Conservation (phyloP, 2,888 invertebrate genomes). For the Frankliniella intonsa region DNA sequence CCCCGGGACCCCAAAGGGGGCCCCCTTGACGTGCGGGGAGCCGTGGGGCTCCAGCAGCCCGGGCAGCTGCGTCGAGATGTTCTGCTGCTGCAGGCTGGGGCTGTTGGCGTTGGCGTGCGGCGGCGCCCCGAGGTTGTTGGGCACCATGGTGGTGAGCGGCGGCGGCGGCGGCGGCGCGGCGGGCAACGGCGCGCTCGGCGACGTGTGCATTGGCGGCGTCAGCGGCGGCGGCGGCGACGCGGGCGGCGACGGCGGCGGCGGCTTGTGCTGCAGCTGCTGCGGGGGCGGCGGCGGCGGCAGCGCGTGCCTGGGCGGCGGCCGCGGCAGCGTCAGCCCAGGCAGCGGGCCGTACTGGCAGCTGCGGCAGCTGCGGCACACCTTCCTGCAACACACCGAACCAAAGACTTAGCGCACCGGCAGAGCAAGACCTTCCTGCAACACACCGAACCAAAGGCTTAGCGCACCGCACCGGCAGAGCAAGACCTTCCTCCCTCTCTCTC, state of each 20-base stretch:
- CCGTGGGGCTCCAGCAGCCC: constrained; percentile 44
- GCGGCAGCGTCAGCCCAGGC: neutral
- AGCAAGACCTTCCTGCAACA: too few relatives aligned
- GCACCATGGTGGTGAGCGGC: constrained; percentile 30
- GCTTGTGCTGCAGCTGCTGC: neutral
- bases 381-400: constrained; percentile 51
- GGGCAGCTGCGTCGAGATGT: constrained; percentile 35
- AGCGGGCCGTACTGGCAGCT: constrained; percentile 61
- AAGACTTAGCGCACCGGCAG: too few relatives aligned
- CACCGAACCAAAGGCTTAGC: too few relatives aligned
- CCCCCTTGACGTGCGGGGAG: constrained; percentile 47
- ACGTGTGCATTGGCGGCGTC: constrained; percentile 46
- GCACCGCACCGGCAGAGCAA: too few relatives aligned
- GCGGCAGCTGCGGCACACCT: constrained; percentile 78
- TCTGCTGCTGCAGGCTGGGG: constrained; percentile 40
- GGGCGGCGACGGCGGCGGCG: neutral
- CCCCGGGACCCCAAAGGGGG: constrained; percentile 44
- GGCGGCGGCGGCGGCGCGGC: constrained; percentile 42
- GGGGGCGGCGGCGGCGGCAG: neutral
- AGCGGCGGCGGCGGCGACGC: constrained; percentile 33
- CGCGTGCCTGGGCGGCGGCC: neutral
- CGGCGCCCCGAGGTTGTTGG: constrained; percentile 16
- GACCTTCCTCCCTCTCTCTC: too few relatives aligned
- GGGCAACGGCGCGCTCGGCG: constrained; percentile 44
- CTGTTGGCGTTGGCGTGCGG: neutral